phyloP scores from a whole-genome alignment of 2,797 vertebrate genomes.

The Hypotaenidia okinawae region DNA sequence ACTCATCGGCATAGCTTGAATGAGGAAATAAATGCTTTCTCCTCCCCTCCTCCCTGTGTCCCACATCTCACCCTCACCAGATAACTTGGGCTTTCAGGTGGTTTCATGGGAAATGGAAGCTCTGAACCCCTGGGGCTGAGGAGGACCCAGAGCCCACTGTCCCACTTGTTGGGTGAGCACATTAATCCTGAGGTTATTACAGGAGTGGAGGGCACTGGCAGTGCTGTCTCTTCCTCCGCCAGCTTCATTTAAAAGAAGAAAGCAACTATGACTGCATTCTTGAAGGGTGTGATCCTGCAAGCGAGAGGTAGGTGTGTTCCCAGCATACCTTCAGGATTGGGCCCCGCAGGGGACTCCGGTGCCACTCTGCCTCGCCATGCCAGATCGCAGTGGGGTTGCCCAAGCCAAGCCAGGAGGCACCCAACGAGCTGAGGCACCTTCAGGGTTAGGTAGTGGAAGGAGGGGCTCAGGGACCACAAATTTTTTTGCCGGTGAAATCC shows the following conservation, averaged over 20 bases:
- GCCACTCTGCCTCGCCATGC: background rate
- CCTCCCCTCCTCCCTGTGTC: background rate
- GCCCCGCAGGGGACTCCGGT: background rate
- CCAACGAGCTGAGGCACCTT: accelerated
- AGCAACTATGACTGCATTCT: constrained; percentile 45
- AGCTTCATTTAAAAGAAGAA: constrained; percentile 52
- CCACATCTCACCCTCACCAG: background rate
- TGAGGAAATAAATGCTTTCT: constrained; percentile 30
- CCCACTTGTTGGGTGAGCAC: background rate
- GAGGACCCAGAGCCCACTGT: constrained; percentile 48
- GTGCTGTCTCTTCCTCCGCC: constrained; percentile 9
- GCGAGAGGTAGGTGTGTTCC: constrained; percentile 29
- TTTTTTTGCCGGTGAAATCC: background rate
- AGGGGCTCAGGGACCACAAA: background rate
- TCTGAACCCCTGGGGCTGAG: constrained; percentile 60
- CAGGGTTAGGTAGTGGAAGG: background rate
- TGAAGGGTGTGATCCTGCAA: constrained; percentile 44
- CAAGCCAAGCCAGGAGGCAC: background rate
- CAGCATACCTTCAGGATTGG: constrained; percentile 33
- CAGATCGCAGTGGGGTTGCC: accelerated
- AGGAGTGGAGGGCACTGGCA: constrained; percentile 12
- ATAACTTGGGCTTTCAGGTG: background rate
- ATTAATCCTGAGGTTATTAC: constrained; percentile 56
- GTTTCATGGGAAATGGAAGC: constrained; percentile 50
- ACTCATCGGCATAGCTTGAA: background rate